A percentile compares a stretch with the other conserved stretches of the same genome.
These are phyloP conservation scores for Drosophila biarmipes DNA, from an alignment of 1,140 invertebrate species.

Conservation along the genomic window DNA sequence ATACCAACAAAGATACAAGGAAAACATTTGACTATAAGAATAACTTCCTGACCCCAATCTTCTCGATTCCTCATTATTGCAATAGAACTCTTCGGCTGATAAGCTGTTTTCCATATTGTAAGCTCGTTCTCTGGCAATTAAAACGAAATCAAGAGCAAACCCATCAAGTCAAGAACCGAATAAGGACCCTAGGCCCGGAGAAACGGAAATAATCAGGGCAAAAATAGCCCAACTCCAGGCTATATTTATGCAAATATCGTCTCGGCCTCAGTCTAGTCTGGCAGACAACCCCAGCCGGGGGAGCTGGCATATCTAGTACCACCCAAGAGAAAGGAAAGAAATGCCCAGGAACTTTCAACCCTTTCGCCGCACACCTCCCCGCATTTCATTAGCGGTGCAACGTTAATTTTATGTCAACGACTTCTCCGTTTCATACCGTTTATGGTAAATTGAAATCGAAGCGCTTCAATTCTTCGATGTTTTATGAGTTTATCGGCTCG, in stretches of 20 bases:
- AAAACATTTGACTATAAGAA: background rate
- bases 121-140: slow-evolving; percentile 54
- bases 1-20: background rate
- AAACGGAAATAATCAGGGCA: slow-evolving; percentile 30
- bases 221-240: slow-evolving; percentile 39
- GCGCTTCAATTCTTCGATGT: slow-evolving; percentile 80
- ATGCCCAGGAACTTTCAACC: background rate
- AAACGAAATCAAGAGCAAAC: slow-evolving; percentile 71
- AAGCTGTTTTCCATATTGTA: slow-evolving; percentile 4
- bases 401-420: slow-evolving; percentile 82
- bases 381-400: slow-evolving; percentile 73
- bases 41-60: background rate
- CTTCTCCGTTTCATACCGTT: slow-evolving; percentile 75
- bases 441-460: slow-evolving; percentile 83
- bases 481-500: slow-evolving; percentile 76
- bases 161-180: slow-evolving; percentile 31
- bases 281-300: slow-evolving; percentile 31
- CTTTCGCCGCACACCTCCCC: slow-evolving; percentile 39
- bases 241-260: slow-evolving; percentile 57
- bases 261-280: slow-evolving; percentile 53
- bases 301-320: slow-evolving; percentile 3
- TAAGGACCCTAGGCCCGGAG: background rate
- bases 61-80: slow-evolving; percentile 24
- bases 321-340: slow-evolving; percentile 3
- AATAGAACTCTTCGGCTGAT: background rate